Evolutionary conservation across 2,888 invertebrate species (phyloP).

Genomic region (Polymixis lichenea): DNA sequence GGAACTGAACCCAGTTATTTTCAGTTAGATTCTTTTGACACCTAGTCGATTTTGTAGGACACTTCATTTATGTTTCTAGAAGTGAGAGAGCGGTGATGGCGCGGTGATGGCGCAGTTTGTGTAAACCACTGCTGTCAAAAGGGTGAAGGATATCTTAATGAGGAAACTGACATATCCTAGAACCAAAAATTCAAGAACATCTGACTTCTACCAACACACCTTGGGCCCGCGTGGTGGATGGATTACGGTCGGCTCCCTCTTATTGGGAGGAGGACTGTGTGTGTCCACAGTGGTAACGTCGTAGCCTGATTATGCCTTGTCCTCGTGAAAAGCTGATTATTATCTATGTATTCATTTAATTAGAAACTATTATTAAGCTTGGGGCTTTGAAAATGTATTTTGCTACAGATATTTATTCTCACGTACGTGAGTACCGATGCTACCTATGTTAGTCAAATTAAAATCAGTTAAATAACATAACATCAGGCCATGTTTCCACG

Average conservation of each 20-base stretch:
- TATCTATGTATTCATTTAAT: constrained; percentile 8
- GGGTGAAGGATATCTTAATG: too few species aligned
- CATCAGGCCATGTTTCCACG: not conserved
- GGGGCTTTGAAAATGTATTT: constrained; percentile 14
- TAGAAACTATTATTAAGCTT: constrained; percentile 2
- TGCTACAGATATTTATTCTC: not conserved
- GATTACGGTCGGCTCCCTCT: too few species aligned
- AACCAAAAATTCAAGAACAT: too few species aligned
- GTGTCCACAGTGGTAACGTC: too few species aligned
- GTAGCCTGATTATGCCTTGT: not conserved
- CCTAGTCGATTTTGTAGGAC: constrained; percentile 24
- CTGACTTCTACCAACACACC: too few species aligned
- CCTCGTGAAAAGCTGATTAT: constrained; percentile 15
- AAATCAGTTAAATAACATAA: not conserved
- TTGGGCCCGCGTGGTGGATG: too few species aligned
- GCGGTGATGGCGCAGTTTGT: too few species aligned
- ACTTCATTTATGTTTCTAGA: constrained; percentile 32
- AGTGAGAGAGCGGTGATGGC: not conserved
- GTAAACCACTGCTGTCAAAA: too few species aligned
- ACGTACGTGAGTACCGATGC: not conserved
- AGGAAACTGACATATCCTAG: too few species aligned
- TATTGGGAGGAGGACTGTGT: too few species aligned
- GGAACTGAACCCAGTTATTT: constrained; percentile 3
- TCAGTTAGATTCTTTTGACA: constrained; percentile 5
- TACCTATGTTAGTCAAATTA: not conserved